Base-by-base conservation (phyloP, 2,797 vertebrate genomes). In the Capromys pilorides region DNA sequence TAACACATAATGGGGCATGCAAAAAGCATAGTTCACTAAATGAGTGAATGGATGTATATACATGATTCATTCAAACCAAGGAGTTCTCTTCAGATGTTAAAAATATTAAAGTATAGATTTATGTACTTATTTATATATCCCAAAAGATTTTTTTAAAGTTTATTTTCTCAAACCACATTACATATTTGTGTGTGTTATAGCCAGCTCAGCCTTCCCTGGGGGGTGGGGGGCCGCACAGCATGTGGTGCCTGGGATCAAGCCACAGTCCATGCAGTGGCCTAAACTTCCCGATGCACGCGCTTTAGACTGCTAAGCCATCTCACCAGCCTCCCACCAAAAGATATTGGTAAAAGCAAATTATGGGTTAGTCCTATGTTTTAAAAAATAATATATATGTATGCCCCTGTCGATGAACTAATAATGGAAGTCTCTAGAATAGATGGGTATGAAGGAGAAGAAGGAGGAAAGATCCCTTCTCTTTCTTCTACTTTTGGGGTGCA, bases 21-120 rank as follows among this genome's bases (percentile, higher is more conserved):
- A 86, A 86, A 81, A 91, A 59, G 33, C 39, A 79, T 59, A 90
- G 51, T 82, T 82, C n/a, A 77, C 33, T 67, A 78, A 91, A 82
- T 73, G 11, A 49, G 41, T 73, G 33, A 64, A 88, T 64, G 54
- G 59, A 88, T 62, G 54, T 59, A 51, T 62, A 67, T 45, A 79
- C 12, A 78, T 19, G 31, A 82, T 90, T 90, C 24, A 71, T 90
- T 82, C 77, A 87, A 82, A 71, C 16, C 39, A 81, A 71, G 21
- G 54, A 62, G 90, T 90, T 93, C 24, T 81, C 57, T 86, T 85
- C 22, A 67, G 49, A 69, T 80, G 10, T 75, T 80, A 24, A 80
- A 69, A 93, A 39, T 24, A 39, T 28, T 41, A 54, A 90, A 24
- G 7, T 61, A 39, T 61, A 62, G 67, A 79, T 45, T 7, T 61